phyloP scores from a whole-genome alignment of 2,797 vertebrate species.

The Pelodytes ibericus region DNA sequence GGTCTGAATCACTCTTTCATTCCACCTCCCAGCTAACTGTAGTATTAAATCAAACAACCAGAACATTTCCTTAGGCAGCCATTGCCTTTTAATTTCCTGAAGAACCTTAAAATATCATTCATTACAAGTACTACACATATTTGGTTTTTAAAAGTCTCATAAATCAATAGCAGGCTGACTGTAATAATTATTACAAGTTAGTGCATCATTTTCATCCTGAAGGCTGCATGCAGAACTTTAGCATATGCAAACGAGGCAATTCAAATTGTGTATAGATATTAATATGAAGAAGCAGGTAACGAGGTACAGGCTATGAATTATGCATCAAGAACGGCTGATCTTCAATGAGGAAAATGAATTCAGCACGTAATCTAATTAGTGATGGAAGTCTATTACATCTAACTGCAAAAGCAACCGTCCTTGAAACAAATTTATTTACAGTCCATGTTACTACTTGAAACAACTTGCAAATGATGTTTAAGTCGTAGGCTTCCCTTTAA shows the following conservation, averaged over 20 bases:
- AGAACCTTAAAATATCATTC: constrained; percentile 99
- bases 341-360: constrained; percentile 99
- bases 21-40: constrained; percentile 98
- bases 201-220: constrained; percentile 99
- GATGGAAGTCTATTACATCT: constrained; percentile 99
- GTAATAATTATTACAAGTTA: constrained; percentile 99
- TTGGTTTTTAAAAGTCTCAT: constrained; percentile 99
- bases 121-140: constrained; percentile 99
- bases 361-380: constrained; percentile 99
- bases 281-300: constrained; percentile 99
- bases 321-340: constrained; percentile 99
- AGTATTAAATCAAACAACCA: constrained; percentile 99
- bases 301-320: constrained; percentile 99
- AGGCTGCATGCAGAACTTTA: constrained; percentile 96
- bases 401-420: constrained; percentile 99
- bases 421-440: constrained; percentile 99
- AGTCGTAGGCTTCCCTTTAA: constrained; percentile 89
- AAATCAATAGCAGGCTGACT: constrained; percentile 99
- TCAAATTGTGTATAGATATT: constrained; percentile 99
- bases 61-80: constrained; percentile 99
- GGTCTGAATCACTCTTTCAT: constrained; percentile 99
- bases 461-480: constrained; percentile 90
- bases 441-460: constrained; percentile 96
- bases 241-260: constrained; percentile 99
- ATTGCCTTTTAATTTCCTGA: constrained; percentile 99